A percentile compares a stretch with the other conserved stretches of the same genome.
These are phyloP conservation scores for Apodemia zela DNA, from an alignment of 2,888 invertebrate genomes.

Conservation along the genomic window DNA sequence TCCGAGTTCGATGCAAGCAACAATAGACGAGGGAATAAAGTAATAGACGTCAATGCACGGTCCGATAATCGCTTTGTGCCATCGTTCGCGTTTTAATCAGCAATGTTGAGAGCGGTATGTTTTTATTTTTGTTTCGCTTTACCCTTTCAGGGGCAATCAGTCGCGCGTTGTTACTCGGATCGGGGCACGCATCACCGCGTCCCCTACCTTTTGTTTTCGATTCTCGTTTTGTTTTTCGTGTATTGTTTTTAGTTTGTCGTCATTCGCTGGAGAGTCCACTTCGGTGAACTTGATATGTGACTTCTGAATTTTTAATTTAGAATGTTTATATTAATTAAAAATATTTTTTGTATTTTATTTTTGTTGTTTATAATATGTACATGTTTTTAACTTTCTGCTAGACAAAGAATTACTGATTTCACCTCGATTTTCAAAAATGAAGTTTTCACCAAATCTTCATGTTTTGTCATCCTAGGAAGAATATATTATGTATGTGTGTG, in stretches of 20 bases:
- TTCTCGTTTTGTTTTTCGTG: constrained; percentile 30
- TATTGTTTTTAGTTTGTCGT: constrained; percentile 31
- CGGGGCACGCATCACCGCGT: constrained; percentile 51
- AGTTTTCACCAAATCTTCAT: no score
- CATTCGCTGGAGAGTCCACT: constrained; percentile 15
- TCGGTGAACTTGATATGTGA: constrained; percentile 11
- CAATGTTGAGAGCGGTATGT: constrained; percentile 43
- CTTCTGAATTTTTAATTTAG: not conserved
- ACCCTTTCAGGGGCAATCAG: constrained; percentile 69
- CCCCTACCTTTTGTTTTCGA: constrained; percentile 27
- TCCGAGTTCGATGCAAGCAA: constrained; percentile 43
- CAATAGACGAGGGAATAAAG: constrained; percentile 41
- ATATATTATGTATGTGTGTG: no score
- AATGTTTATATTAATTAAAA: not conserved
- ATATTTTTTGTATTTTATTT: not conserved
- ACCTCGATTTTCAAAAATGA: no score
- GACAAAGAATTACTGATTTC: no score
- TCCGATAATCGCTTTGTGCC: constrained; percentile 72
- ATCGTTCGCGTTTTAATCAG: constrained; percentile 66
- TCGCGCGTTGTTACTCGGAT: constrained; percentile 60
- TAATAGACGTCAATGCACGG: constrained; percentile 54
- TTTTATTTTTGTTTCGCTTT: constrained; percentile 55
- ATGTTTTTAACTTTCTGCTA: no score
- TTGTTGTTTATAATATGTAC: no score
- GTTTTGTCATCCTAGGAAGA: no score